Evolutionary conservation across 2,113 vertebrate genomes (phyloP), one percentile per base, ranked within the genome.

Genomic region (Cyrtonyx montezumae): DNA sequence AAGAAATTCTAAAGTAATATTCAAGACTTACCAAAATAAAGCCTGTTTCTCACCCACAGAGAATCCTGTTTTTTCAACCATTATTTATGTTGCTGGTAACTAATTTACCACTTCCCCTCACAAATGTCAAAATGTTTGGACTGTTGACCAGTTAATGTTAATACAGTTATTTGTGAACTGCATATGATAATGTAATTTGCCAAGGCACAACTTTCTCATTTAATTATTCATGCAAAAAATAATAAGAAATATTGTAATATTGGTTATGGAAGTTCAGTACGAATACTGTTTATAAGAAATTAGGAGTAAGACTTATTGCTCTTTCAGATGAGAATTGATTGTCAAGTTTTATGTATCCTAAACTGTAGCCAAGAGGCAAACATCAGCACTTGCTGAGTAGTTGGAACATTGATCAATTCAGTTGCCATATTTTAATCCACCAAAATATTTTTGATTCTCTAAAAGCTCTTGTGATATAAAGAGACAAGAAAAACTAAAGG

Each of bases 181-280:
- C 16, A 19, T 26, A 6, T 1, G 15, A 68, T 61, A 58, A 59
- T 51, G 53, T 61, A 71, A 59, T 86, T 93, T 94, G 63, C 45
- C 5, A 40, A 81, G 59, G 34, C 42, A 32, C 15, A n/a, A 45
- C 46, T 87, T 79, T 94, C 74, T 34, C 6, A 46, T 58, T 73
- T 75, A 91, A 85, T 95, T 87, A 91, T 84, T 95, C 15, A 81
- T 93, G 45, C 49, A 78, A 80, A 88, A 67, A 81, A 11, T 15
- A 32, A 13, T 37, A 40, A 79, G 69, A 91, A 49, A 30, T 49
- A 56, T 30, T 58, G 40, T 56, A 63, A 30, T 78, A 63, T 45
- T 73, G 51, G 51, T 40, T 81, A 51, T 71, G 10, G 23, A 75
- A 62, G 59, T 91, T 73, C 23, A 32, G 11, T 36, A 15, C 65